phyloP scores from a whole-genome alignment of 2,888 invertebrate species.

The Caenorhabditis sinica region DNA sequence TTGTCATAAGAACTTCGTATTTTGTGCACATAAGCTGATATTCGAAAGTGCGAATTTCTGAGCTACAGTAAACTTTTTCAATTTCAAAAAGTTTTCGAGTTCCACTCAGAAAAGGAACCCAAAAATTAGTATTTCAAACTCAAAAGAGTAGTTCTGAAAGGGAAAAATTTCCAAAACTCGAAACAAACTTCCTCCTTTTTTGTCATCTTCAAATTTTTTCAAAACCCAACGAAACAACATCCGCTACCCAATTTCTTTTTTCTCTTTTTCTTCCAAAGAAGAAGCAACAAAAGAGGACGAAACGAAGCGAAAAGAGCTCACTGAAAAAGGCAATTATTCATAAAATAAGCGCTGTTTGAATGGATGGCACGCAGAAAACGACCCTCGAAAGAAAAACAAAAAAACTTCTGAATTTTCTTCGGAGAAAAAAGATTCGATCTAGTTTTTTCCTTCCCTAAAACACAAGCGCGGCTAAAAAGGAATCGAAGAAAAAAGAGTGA shows the following conservation, averaged over 20 bases:
- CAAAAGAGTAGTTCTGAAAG: conserved; percentile 4
- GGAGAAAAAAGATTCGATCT: conserved; percentile 26
- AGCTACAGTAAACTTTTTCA: background rate
- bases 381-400: background rate
- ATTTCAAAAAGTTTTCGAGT: background rate
- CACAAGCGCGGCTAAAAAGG: conserved; percentile 9
- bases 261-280: conserved; percentile 22
- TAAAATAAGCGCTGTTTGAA: conserved; percentile 52
- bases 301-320: conserved; percentile 33
- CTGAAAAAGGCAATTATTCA: conserved; percentile 57
- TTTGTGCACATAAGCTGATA: no score
- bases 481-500: conserved; percentile 10
- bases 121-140: conserved; percentile 15
- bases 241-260: conserved; percentile 23
- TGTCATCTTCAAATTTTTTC: conserved; percentile 21
- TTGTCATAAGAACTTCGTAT: no score
- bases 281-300: conserved; percentile 23
- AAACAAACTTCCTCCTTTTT: conserved; percentile 34
- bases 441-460: conserved; percentile 9
- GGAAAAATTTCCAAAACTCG: conserved; percentile 1
- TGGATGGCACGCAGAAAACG: conserved; percentile 27
- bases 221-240: conserved; percentile 29
- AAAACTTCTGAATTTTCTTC: conserved; percentile 15
- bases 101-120: background rate
- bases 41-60: no score